These are phyloP conservation scores for Resseliella maxima DNA, from an alignment of 2,888 invertebrate species.

Conservation along the genomic window DNA sequence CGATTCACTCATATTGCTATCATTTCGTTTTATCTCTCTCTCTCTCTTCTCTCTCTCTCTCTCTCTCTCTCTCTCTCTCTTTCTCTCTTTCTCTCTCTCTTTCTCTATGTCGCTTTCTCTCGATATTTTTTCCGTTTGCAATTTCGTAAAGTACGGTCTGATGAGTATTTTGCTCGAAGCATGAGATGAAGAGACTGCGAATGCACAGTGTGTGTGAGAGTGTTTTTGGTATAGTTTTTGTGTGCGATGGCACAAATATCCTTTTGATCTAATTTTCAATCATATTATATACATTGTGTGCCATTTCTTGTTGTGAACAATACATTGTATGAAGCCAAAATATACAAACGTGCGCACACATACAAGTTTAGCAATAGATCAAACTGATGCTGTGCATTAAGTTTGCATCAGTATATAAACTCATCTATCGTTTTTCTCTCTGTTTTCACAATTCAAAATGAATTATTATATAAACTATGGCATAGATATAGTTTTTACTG, in stretches of 20 bases:
- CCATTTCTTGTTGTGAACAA: background rate
- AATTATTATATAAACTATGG: constrained; percentile 27
- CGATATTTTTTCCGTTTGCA: no score
- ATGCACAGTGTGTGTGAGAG: background rate
- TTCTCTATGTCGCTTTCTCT: no score
- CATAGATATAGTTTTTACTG: background rate
- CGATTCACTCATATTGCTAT: background rate
- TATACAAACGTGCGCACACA: background rate
- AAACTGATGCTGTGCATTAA: constrained; percentile 14
- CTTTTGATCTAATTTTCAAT: constrained; percentile 51
- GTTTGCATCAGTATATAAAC: constrained; percentile 26
- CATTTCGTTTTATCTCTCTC: background rate
- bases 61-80: background rate
- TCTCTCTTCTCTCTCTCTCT: background rate
- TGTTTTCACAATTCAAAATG: background rate
- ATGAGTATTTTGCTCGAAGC: no score
- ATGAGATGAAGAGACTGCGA: background rate
- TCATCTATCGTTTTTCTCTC: background rate
- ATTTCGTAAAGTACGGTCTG: no score
- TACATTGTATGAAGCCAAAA: background rate
- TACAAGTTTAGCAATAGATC: background rate
- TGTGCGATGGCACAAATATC: constrained; percentile 41
- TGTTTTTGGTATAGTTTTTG: background rate
- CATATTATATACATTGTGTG: constrained; percentile 46
- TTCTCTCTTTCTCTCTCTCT: background rate